phyloP scores from a whole-genome alignment of 2,113 vertebrate genomes.

The Xenotilapia longispinis region DNA sequence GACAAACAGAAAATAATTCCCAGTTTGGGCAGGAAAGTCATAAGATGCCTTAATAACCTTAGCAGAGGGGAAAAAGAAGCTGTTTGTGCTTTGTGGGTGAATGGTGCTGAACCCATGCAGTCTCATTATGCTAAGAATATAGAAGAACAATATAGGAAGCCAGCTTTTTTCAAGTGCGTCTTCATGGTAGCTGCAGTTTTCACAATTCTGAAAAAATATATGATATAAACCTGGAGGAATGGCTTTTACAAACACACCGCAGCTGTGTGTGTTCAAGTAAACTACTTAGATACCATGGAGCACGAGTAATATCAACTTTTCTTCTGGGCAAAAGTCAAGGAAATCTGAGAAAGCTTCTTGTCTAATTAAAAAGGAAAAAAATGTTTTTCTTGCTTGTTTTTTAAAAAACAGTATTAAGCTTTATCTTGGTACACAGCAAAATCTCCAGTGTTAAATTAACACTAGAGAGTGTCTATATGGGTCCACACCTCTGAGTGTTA shows the following conservation, averaged over 20 bases:
- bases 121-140: neutral
- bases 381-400: neutral
- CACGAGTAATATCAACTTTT: neutral
- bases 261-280: neutral
- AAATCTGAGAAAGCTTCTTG: neutral
- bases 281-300: neutral
- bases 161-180: neutral
- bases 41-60: slow-evolving; percentile 15
- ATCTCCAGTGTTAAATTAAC: no score
- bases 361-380: neutral
- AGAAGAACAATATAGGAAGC: neutral
- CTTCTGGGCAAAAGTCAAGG: neutral
- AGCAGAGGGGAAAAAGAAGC: neutral
- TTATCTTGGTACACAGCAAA: neutral
- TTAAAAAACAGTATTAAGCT: neutral
- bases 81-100: slow-evolving; percentile 15
- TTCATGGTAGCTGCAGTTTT: neutral
- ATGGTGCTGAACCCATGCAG: neutral
- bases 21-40: slow-evolving; percentile 36
- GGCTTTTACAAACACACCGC: neutral
- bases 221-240: neutral
- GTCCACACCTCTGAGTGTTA: no score
- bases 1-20: slow-evolving; percentile 31
- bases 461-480: no score
- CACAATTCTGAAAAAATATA: neutral